Conservation (phyloP, 2,797 vertebrate species). For the Streptopelia turtur region DNA sequence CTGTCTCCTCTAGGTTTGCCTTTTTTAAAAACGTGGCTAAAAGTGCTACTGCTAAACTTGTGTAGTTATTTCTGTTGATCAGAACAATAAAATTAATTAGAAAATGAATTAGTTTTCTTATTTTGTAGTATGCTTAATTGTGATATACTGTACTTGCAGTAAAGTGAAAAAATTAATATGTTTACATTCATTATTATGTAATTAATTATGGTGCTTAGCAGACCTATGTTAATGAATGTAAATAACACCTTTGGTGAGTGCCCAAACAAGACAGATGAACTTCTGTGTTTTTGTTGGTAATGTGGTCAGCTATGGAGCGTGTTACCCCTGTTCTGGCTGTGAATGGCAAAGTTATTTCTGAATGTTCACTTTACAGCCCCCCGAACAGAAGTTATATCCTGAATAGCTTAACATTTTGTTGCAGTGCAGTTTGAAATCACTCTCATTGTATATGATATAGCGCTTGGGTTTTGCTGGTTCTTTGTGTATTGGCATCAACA, state of each 20-base stretch:
- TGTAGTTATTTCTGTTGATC: conserved; percentile 38
- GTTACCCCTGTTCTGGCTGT: not conserved
- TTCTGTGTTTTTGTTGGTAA: not conserved
- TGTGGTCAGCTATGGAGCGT: fast-evolving
- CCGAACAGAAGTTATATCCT: not conserved
- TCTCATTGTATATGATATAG: fast-evolving
- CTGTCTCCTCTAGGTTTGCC: not conserved
- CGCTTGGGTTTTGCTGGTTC: not conserved
- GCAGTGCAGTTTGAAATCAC: not conserved
- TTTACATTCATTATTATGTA: conserved; percentile 52
- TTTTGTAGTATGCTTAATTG: conserved; percentile 9
- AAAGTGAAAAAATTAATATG: conserved; percentile 12
- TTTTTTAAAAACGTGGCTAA: not conserved
- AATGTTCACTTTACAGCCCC: not conserved
- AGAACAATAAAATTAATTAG: conserved; percentile 32
- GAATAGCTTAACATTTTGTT: not conserved
- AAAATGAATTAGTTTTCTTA: conserved; percentile 14
- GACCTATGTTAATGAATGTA: conserved; percentile 30
- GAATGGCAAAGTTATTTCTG: not conserved
- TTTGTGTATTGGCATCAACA: not conserved
- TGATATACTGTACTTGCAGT: conserved; percentile 30
- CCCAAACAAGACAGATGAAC: not conserved
- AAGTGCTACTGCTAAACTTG: not conserved
- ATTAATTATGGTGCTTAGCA: conserved; percentile 47
- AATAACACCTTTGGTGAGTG: conserved; percentile 2